Base-by-base conservation (phyloP, 2,888 invertebrate species). In the Ectemnius lituratus region DNA sequence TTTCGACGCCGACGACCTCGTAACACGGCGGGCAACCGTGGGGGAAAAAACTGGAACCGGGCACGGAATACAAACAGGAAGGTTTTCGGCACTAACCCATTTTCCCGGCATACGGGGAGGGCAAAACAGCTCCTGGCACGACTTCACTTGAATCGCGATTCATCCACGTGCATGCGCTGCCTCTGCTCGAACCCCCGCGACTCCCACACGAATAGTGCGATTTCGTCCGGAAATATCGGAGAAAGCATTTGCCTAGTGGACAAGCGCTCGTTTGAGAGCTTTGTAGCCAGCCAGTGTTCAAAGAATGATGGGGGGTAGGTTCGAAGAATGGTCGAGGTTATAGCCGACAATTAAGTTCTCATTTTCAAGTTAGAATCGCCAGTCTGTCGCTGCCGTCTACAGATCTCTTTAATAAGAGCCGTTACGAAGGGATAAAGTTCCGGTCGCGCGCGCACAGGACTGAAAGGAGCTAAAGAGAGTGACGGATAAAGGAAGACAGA, bases 71-170 rank as follows among this genome's bases (percentile, higher is more conserved):
- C 83, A 81, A 78, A 76, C 75, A 73, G 73, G 76, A 66, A 76
- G 76, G 74, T 76, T 81, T 78, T 83, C 75, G 84, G 52, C 67
- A 63, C 64, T 83, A 81, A 82, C 83, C 81, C 70, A 83, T 82
- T 82, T 82, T 62, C 64, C 65, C 20, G 68, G 2, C 56, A 37
- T 37, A 37, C 37, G 37, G 37, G 37, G 20, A 2, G 20, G 45
- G 59, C 62, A 70, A 81, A 78, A 78, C 78, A 67, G 70, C 67
- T 71, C 63, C 70, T 67, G 75, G 71, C 67, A 68, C 70, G 80
- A 73, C 73, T 67, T 65, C 66, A 70, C 56, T 73, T 57, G 67
- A 28, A 23, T 45, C 47, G 70, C 66, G 77, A 77, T 77, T 77
- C 37, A 37, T 37, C 37, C 37, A 37, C 37, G 37, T 37, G 37